Percentiles rank a stretch among this genome's conserved stretches.
Conservation (phyloP, 37 sponge, comb jelly and placozoan species). For the Aplysina aerophoba region DNA sequence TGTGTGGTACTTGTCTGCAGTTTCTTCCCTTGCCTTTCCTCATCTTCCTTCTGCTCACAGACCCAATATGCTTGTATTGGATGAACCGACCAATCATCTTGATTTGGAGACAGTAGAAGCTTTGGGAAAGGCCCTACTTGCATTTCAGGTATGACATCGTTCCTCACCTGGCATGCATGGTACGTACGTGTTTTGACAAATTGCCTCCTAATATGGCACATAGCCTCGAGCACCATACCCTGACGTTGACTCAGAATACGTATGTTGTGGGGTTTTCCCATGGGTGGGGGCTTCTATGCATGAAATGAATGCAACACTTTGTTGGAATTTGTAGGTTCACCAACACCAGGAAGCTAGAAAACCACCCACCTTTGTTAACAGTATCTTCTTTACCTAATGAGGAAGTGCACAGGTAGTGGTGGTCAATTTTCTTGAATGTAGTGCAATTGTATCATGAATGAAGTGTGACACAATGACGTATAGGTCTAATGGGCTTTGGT, state of each 20-base stretch:
- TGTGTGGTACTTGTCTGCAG: neutral
- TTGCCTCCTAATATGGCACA: neutral
- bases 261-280: neutral
- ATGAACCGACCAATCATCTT: slow-evolving; percentile 96
- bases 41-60: slow-evolving; percentile 25
- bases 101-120: slow-evolving; percentile 92
- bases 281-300: neutral
- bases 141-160: slow-evolving; percentile 38
- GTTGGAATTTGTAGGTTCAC: no score
- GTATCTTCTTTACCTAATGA: no score
- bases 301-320: neutral
- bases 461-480: no score
- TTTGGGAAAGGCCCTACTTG: slow-evolving; percentile 60
- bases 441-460: no score
- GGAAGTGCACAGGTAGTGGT: no score
- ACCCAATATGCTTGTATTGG: slow-evolving; percentile 82
- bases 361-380: no score
- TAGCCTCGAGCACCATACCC: neutral
- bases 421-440: no score
- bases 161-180: no score
- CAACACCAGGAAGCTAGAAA: no score
- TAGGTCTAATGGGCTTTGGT: no score
- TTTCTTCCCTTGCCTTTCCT: neutral
- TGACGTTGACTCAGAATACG: neutral
- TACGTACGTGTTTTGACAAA: neutral